Conservation (phyloP, 2,797 vertebrate species). For the Halcyon smyrnensis region DNA sequence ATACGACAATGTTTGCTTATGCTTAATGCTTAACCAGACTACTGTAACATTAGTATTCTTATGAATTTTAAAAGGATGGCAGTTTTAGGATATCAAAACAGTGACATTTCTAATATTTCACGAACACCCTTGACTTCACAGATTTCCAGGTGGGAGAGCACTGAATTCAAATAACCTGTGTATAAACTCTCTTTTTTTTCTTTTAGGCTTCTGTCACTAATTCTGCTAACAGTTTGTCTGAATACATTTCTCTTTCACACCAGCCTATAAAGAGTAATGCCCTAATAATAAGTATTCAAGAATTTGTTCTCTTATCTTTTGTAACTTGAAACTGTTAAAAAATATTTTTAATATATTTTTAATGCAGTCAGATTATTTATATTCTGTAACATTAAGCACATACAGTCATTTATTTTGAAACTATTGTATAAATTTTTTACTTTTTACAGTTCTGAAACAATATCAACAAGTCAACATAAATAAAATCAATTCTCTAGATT, state of each 20-base stretch:
- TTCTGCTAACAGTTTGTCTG: background rate
- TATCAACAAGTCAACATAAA: background rate
- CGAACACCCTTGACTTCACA: background rate
- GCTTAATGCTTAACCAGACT: background rate
- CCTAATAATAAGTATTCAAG: background rate
- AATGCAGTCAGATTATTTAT: too few relatives aligned
- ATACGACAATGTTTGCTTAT: background rate
- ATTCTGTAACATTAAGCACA: too few relatives aligned
- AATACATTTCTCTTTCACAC: background rate
- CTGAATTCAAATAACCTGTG: background rate
- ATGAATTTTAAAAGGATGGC: background rate
- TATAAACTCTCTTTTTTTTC: background rate
- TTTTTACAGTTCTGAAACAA: background rate
- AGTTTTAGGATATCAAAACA: background rate
- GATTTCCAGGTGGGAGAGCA: background rate
- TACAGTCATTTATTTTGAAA: too few relatives aligned
- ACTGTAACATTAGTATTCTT: background rate
- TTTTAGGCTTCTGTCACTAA: background rate
- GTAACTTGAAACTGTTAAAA: background rate
- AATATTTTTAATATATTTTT: too few relatives aligned
- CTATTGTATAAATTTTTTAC: too few relatives aligned
- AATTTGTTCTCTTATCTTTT: background rate
- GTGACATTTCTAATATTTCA: background rate
- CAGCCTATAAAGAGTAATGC: background rate
- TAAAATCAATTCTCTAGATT: background rate